Evolutionary conservation across 2,888 invertebrate genomes (phyloP).

Genomic region (Oligia fasciuncula): DNA sequence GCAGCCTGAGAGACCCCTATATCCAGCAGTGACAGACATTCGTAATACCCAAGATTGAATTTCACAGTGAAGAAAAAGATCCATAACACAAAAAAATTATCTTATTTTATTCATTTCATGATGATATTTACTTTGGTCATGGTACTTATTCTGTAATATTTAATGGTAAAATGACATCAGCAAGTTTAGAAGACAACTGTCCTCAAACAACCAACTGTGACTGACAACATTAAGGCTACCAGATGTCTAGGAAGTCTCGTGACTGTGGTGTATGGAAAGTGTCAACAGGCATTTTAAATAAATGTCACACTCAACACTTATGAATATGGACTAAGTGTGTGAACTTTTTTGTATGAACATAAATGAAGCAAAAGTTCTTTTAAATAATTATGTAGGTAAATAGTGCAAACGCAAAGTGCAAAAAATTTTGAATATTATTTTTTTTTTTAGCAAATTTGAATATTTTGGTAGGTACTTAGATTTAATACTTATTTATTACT

Average conservation of each 20-base stretch:
- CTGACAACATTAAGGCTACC: constrained; percentile 6
- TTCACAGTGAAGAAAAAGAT: neutral
- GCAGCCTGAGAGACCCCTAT: too few relatives aligned
- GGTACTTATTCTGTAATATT: neutral
- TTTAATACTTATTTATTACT: neutral
- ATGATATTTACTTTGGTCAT: neutral
- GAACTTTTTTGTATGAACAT: neutral
- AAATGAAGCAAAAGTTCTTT: neutral
- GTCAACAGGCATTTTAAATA: neutral
- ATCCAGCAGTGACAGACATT: neutral
- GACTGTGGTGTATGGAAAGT: neutral
- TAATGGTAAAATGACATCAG: neutral
- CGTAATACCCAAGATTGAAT: neutral
- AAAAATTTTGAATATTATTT: neutral
- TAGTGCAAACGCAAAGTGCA: neutral
- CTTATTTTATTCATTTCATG: neutral
- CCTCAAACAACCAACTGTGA: neutral
- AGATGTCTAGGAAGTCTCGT: constrained; percentile 23
- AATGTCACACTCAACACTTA: neutral
- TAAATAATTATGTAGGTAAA: neutral
- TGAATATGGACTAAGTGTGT: neutral
- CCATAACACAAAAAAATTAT: neutral
- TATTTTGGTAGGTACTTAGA: neutral
- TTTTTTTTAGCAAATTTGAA: neutral
- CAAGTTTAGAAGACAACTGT: neutral